A percentile compares a stretch with the other conserved stretches of the same genome.
These are phyloP conservation scores for Microcebus jonahi DNA, from an alignment of 2,113 vertebrate species.

Conservation along the genomic window DNA sequence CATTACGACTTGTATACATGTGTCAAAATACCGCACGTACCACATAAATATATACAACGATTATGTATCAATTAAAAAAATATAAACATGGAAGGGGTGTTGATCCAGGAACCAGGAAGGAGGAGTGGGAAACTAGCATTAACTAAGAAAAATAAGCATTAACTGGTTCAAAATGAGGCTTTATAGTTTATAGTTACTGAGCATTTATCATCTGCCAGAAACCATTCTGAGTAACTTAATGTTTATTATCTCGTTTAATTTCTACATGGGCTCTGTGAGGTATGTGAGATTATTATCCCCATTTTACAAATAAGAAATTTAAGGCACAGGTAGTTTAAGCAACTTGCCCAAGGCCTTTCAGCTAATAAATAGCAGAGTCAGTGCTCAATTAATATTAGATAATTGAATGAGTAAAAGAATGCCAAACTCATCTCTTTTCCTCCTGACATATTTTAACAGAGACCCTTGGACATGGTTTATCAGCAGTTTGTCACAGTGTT, in stretches of 20 bases:
- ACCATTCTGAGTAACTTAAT: too few species aligned
- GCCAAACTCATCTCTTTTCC: not conserved
- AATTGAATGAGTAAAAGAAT: not conserved
- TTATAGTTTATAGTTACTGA: not conserved
- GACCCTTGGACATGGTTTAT: not conserved
- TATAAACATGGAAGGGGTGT: rapidly evolving
- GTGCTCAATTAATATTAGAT: not conserved
- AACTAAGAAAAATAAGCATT: not conserved
- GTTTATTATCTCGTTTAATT: not conserved
- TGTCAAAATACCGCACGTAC: not conserved
- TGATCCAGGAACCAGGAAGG: not conserved
- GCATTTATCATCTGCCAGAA: not conserved
- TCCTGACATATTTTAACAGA: not conserved
- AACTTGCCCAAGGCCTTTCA: not conserved
- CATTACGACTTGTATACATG: not conserved
- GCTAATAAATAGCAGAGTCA: not conserved
- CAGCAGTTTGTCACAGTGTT: not conserved
- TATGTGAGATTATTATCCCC: not conserved
- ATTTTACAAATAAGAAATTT: not conserved
- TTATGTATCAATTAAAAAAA: not conserved
- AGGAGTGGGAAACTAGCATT: not conserved
- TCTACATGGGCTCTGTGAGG: not conserved
- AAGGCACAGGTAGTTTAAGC: not conserved
- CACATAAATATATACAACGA: not conserved
- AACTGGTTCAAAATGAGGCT: not conserved